Conservation (phyloP, 30 jellyfish, hydroid and myxozoan species). For the Turritopsis dohrnii region DNA sequence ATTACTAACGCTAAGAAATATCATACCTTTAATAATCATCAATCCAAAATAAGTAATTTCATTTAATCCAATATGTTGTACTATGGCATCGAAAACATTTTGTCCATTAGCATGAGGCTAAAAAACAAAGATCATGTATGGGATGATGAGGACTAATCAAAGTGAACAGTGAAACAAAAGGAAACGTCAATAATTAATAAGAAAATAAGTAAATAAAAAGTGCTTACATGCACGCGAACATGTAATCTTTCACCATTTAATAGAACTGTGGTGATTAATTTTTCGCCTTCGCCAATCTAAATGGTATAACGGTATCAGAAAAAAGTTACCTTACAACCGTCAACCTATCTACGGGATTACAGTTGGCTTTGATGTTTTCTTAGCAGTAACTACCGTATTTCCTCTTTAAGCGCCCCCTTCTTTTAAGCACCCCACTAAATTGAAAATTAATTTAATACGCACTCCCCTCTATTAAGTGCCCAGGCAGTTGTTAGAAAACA, state of each 20-base stretch:
- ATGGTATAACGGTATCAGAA: too few relatives aligned
- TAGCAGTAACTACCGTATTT: too few relatives aligned
- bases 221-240: constrained; percentile 74
- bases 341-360: too few relatives aligned
- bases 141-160: background rate
- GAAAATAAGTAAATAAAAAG: background rate
- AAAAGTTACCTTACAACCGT: too few relatives aligned
- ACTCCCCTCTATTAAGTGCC: too few relatives aligned
- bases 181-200: background rate
- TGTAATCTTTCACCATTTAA: constrained; percentile 84
- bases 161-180: too few relatives aligned
- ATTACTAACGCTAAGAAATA: too few relatives aligned
- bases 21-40: constrained; percentile 83
- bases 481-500: too few relatives aligned
- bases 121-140: background rate
- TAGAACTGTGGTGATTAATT: constrained; percentile 72
- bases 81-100: constrained; percentile 79
- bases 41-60: constrained; percentile 89
- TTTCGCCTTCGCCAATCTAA: constrained; percentile 88
- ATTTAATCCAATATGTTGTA: constrained; percentile 64
- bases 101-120: constrained; percentile 76
- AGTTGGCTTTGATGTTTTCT: too few relatives aligned
- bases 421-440: too few relatives aligned
- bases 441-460: too few relatives aligned
- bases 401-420: too few relatives aligned